Evolutionary conservation across 2,113 vertebrate genomes (phyloP).

Genomic region (Istiophorus platypterus): DNA sequence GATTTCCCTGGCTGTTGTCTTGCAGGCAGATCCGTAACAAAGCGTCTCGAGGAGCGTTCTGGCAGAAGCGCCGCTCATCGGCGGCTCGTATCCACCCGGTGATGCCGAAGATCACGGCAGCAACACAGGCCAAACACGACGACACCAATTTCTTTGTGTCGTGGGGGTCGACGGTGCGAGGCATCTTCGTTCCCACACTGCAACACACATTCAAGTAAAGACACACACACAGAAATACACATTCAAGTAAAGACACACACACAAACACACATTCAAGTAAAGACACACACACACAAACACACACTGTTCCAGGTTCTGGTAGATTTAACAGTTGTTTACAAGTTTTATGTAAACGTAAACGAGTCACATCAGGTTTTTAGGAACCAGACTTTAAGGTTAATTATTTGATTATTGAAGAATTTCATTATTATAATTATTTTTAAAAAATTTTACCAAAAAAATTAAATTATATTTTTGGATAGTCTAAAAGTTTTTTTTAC

Average conservation of each 20-base stretch:
- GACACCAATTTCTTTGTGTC: slow-evolving; percentile 74
- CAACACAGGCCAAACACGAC: not conserved
- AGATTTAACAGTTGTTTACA: too few species aligned
- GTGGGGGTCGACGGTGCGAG: slow-evolving; percentile 56
- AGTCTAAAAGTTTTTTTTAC: too few species aligned
- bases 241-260: too few species aligned
- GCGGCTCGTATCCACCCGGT: slow-evolving; percentile 55
- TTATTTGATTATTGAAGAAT: too few species aligned
- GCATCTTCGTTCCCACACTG: slow-evolving; percentile 73
- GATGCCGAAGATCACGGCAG: not conserved
- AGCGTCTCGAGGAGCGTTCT: slow-evolving; percentile 29
- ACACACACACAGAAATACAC: not conserved
- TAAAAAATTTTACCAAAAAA: too few species aligned
- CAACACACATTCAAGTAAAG: slow-evolving; percentile 76
- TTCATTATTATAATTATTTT: too few species aligned
- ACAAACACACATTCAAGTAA: slow-evolving; percentile 78
- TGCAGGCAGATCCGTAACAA: slow-evolving; percentile 73
- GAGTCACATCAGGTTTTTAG: too few species aligned
- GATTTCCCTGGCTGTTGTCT: not conserved
- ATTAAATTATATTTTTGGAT: too few species aligned
- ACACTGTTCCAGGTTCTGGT: not conserved
- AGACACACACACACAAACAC: not conserved
- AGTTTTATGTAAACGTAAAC: too few species aligned
- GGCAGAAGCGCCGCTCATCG: slow-evolving; percentile 60
- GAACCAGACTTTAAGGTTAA: too few species aligned